Conservation (phyloP, 64 coral and sea anemone species). For the Acropora yongei region DNA sequence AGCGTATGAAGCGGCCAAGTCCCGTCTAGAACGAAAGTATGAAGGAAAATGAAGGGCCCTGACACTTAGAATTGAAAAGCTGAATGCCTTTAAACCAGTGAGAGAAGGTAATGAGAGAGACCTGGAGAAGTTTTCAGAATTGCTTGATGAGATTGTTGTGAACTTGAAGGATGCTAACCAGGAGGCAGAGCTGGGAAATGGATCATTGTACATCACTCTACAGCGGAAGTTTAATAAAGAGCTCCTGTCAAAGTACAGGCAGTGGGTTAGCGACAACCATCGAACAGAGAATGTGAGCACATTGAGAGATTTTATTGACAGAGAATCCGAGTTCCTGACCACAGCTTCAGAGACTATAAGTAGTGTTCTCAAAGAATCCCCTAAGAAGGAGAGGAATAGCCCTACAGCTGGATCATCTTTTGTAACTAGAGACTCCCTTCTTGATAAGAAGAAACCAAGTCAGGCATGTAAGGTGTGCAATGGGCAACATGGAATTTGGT, state of each 20-base stretch:
- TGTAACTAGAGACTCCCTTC: background rate
- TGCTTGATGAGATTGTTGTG: slow-evolving; percentile 53
- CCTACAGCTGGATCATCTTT: background rate
- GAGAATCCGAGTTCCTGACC: slow-evolving; percentile 67
- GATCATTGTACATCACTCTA: slow-evolving; percentile 43
- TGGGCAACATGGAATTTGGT: slow-evolving; percentile 20
- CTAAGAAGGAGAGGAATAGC: background rate
- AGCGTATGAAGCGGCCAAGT: no score
- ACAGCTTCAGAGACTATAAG: slow-evolving; percentile 45
- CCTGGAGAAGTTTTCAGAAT: slow-evolving; percentile 59
- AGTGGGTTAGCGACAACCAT: no score
- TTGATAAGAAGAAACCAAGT: background rate
- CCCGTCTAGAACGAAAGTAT: background rate
- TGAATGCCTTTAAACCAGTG: slow-evolving; percentile 38
- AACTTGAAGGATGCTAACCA: slow-evolving; percentile 60
- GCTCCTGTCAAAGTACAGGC: no score
- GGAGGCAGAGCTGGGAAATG: slow-evolving; percentile 59
- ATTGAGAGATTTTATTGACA: no score
- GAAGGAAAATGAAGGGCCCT: slow-evolving; percentile 47
- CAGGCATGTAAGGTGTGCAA: slow-evolving; percentile 42
- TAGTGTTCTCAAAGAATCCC: background rate
- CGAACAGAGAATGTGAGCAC: no score
- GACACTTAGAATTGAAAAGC: background rate
- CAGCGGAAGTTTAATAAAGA: background rate
- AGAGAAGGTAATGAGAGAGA: slow-evolving; percentile 57